A percentile compares a stretch with the other conserved stretches of the same genome.
These are phyloP conservation scores for Mobula hypostoma DNA, from an alignment of 2,113 vertebrate genomes.

Conservation along the genomic window DNA sequence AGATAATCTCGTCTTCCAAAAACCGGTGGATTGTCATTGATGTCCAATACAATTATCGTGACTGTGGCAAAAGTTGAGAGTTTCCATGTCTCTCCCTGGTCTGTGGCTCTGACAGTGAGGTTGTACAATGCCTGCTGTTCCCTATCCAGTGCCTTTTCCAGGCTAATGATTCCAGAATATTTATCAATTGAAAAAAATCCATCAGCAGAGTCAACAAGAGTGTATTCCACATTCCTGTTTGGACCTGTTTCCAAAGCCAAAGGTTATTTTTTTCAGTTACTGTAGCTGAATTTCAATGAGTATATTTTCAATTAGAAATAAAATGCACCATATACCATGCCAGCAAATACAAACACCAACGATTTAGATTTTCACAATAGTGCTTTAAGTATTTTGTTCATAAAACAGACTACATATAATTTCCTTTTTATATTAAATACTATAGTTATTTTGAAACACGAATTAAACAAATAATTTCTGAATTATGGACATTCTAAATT, in stretches of 20 bases:
- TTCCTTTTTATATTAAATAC: neutral
- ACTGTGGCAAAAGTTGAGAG: slow-evolving; percentile 75
- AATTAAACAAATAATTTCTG: neutral
- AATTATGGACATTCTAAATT: neutral
- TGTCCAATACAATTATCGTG: slow-evolving; percentile 84
- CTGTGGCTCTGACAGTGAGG: slow-evolving; percentile 73
- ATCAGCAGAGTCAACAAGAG: slow-evolving; percentile 68
- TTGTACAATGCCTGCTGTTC: slow-evolving; percentile 80
- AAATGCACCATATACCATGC: neutral
- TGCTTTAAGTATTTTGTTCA: neutral
- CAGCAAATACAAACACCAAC: neutral
- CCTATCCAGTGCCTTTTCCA: slow-evolving; percentile 80
- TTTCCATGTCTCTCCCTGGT: slow-evolving; percentile 66
- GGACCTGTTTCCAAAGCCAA: slow-evolving; percentile 57
- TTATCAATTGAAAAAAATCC: slow-evolving; percentile 83
- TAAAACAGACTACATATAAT: neutral
- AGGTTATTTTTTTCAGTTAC: neutral
- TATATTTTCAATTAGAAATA: neutral
- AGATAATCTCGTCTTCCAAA: slow-evolving; percentile 89
- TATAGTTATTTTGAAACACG: neutral
- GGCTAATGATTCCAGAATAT: slow-evolving; percentile 73
- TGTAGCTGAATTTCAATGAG: neutral
- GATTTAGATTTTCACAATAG: neutral
- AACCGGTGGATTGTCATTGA: slow-evolving; percentile 93
- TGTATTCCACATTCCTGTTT: slow-evolving; percentile 78